Conservation (phyloP, 2,888 invertebrate species). For the Chrysina gloriosa region DNA sequence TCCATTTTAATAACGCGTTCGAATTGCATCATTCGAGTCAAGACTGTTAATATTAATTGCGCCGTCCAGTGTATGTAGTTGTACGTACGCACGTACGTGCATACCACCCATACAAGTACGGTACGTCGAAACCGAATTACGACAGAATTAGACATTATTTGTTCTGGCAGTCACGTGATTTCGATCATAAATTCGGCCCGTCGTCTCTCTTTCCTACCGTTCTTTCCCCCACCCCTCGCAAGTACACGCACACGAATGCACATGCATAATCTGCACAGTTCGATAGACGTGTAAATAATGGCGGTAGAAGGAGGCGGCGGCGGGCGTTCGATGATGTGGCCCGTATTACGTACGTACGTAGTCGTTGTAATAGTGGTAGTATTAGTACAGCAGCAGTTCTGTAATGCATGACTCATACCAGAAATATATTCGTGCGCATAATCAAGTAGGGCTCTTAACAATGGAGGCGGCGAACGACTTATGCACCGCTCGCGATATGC, state of each 20-base stretch:
- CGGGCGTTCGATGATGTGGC: not conserved
- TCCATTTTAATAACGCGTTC: too few relatives aligned
- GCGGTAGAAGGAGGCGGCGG: not conserved
- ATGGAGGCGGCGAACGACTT: not conserved
- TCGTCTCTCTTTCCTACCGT: not conserved
- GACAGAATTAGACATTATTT: slow-evolving; percentile 51
- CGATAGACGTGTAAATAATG: slow-evolving; percentile 58
- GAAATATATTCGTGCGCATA: not conserved
- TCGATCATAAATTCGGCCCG: slow-evolving; percentile 54
- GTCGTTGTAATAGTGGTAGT: too few relatives aligned
- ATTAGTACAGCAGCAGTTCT: too few relatives aligned
- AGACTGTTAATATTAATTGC: too few relatives aligned
- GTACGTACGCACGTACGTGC: too few relatives aligned
- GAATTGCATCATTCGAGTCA: too few relatives aligned
- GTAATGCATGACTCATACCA: not conserved
- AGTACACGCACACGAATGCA: slow-evolving; percentile 14
- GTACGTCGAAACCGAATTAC: slow-evolving; percentile 44
- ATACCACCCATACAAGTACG: too few relatives aligned
- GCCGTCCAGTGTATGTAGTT: too few relatives aligned
- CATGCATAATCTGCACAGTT: slow-evolving; percentile 59
- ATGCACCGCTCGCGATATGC: too few relatives aligned
- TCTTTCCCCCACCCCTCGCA: not conserved
- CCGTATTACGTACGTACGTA: not conserved
- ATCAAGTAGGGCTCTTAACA: not conserved
- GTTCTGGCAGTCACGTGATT: slow-evolving; percentile 53